Conservation (phyloP, 2,888 invertebrate species). For the Macrosiphum euphorbiae region DNA sequence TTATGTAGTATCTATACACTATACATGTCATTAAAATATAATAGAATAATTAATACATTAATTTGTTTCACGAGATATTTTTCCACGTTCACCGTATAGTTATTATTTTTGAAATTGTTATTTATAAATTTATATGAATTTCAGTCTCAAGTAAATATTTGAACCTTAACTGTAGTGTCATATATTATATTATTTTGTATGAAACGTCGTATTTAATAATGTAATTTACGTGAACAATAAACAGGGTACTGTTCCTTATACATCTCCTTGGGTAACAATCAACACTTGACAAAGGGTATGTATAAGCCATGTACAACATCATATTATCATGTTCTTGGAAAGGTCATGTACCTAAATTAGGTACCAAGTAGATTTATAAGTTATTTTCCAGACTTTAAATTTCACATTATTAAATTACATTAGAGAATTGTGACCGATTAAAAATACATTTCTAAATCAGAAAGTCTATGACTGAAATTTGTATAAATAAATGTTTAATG, state of each 20-base stretch:
- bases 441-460: neutral
- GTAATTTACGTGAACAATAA: neutral
- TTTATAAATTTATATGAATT: neutral
- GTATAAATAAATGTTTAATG: neutral
- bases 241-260: neutral
- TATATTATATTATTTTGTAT: neutral
- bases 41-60: neutral
- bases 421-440: neutral
- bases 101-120: neutral
- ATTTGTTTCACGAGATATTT: neutral
- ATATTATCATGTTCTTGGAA: neutral
- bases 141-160: conserved; percentile 1
- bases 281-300: neutral
- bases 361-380: neutral
- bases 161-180: neutral
- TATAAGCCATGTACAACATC: neutral
- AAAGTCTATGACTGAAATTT: neutral
- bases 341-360: neutral
- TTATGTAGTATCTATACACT: neutral
- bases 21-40: neutral
- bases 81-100: neutral
- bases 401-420: neutral
- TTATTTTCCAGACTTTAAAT: neutral
- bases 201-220: neutral
- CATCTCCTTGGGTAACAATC: neutral